These are phyloP conservation scores for Mobula hypostoma DNA, from an alignment of 2,113 vertebrate species.

Conservation along the genomic window DNA sequence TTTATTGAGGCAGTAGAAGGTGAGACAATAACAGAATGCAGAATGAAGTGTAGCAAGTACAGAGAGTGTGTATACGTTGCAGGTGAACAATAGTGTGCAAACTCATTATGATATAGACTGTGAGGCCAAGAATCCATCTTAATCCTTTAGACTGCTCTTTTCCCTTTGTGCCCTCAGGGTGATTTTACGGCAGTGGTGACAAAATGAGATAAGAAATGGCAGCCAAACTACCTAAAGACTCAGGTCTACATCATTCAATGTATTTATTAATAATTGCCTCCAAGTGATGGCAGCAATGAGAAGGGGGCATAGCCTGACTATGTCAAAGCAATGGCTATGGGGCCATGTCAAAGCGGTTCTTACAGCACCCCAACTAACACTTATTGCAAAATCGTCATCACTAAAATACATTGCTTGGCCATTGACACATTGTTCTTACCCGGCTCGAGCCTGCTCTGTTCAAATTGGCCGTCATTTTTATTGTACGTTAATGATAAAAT, in stretches of 20 bases:
- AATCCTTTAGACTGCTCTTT: neutral
- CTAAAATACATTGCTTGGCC: neutral
- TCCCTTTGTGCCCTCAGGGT: neutral
- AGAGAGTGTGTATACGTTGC: no score
- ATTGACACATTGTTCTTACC: neutral
- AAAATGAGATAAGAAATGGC: neutral
- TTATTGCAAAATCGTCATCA: neutral
- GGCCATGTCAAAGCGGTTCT: neutral
- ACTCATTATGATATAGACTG: no score
- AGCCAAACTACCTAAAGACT: neutral
- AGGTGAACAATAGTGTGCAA: no score
- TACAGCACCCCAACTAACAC: neutral
- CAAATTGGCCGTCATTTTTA: neutral
- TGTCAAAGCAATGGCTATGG: neutral
- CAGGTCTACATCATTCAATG: neutral
- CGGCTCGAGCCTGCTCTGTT: neutral
- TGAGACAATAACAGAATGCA: no score
- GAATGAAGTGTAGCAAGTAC: no score
- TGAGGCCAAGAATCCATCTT: no score
- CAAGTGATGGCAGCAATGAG: neutral
- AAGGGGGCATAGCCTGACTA: no score
- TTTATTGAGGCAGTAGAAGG: no score
- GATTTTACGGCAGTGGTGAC: neutral
- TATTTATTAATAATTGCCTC: neutral
- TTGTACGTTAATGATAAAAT: neutral